Percentiles rank a stretch among this genome's conserved stretches.
Evolutionary conservation across 1,140 invertebrate species (phyloP).

Genomic region (Solenopsis invicta): DNA sequence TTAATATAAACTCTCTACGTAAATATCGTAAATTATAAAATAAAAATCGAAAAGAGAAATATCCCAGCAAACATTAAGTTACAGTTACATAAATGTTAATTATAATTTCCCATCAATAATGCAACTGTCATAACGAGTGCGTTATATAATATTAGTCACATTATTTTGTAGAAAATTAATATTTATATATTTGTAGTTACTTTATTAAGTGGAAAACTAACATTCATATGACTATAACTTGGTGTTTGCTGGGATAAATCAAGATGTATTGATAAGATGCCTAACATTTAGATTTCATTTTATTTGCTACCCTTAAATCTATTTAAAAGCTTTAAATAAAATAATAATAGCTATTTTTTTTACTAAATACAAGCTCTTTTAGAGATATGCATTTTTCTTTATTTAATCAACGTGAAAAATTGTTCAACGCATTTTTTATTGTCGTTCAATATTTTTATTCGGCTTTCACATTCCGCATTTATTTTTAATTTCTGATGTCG

Average conservation of each 20-base stretch:
- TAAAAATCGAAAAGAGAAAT: background rate
- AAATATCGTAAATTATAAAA: background rate
- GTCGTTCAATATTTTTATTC: constrained; percentile 1
- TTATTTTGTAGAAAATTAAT: too few relatives aligned
- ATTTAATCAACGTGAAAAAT: background rate
- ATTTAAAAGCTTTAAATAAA: background rate
- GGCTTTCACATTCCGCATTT: background rate
- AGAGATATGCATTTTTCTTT: background rate
- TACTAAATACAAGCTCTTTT: background rate
- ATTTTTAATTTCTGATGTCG: background rate
- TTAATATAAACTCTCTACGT: background rate
- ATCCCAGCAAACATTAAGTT: too few relatives aligned
- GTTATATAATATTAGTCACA: too few relatives aligned
- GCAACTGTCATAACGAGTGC: too few relatives aligned
- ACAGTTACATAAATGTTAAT: too few relatives aligned
- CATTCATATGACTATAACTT: too few relatives aligned
- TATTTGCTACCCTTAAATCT: background rate
- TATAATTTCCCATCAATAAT: too few relatives aligned
- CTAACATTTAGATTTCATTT: background rate
- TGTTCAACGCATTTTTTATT: background rate
- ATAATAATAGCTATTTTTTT: background rate
- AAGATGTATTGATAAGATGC: background rate
- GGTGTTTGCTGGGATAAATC: background rate
- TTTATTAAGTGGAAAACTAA: too few relatives aligned
- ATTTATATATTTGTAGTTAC: too few relatives aligned